Base-by-base conservation (phyloP, 2,888 invertebrate species). In the Leucania comma region DNA sequence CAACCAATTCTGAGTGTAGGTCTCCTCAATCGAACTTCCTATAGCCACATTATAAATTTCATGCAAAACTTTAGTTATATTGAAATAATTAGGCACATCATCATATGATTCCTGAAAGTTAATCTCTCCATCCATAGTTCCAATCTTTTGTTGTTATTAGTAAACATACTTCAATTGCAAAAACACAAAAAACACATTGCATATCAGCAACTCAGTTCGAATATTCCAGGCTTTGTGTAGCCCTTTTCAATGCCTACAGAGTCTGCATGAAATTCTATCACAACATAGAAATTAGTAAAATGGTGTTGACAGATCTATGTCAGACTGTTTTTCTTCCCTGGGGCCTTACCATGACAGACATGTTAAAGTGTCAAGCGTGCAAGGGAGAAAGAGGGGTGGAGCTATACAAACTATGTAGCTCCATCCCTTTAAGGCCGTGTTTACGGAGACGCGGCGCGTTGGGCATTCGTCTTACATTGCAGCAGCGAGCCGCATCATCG, bases 101-200 rank as follows among this genome's bases (percentile, higher is more conserved):
- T 38, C 26, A 24, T 42, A 42, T 53, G 48, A 70, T 62, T 68
- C 59, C 51, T 70, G 59, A 81, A 73, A 78, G 56, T 71, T 58
- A 69, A 81, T 32, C 50, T 57, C 70, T 68, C 63, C 67, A 75
- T 71, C 58, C 70, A 17, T 68, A 74, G 61, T 48, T 65, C 61
- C 54, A 67, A 82, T 62, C 64, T 63, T 66, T 69, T 81, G 68
- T 61, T 72, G 80, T 69, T 73, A 80, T 82, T 75, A 75, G 66
- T 75, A 73, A 80, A 82, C 81, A 80, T 83, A 76, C 82, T 77
- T 83, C 79, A 74, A 82, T 78, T 82, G 83, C 80, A 83, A 82
- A 75, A 84, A 78, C 81, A 84, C 75, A 80, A 81, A 77, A 85
- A 79, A 75, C 74, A 77, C 67, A 74, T 79, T 81, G 81, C 75